phyloP scores from a whole-genome alignment of 2,797 vertebrate species.

The Avahi laniger region DNA sequence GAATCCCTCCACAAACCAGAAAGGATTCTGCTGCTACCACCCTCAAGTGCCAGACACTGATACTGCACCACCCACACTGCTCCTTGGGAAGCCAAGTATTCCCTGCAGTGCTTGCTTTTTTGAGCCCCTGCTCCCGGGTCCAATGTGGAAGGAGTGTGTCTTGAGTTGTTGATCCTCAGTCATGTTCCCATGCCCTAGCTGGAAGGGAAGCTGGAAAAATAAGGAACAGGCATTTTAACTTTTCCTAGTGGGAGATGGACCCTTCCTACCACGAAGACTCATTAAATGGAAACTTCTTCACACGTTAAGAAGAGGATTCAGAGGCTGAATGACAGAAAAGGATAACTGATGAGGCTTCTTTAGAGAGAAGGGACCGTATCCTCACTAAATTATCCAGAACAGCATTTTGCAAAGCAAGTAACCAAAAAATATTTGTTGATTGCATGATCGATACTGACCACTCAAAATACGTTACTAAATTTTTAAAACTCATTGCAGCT shows the following conservation, averaged over 20 bases:
- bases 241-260: neutral
- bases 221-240: neutral
- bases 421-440: constrained; percentile 4
- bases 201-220: neutral
- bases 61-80: neutral
- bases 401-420: constrained; percentile 14
- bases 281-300: neutral
- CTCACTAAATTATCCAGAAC: neutral
- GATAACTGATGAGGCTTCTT: neutral
- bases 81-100: neutral
- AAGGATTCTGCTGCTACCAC: neutral
- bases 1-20: neutral
- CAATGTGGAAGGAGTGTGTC: neutral
- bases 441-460: neutral
- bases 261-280: neutral
- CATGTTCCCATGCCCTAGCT: neutral
- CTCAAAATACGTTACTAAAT: neutral
- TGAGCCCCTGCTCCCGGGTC: neutral
- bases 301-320: neutral
- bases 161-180: neutral
- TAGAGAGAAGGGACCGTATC: neutral
- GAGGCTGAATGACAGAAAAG: neutral
- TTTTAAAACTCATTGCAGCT: constrained; percentile 30
- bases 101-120: neutral
- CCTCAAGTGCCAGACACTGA: neutral